phyloP scores from a whole-genome alignment of 2,797 vertebrate genomes.

The Momotus momota region DNA sequence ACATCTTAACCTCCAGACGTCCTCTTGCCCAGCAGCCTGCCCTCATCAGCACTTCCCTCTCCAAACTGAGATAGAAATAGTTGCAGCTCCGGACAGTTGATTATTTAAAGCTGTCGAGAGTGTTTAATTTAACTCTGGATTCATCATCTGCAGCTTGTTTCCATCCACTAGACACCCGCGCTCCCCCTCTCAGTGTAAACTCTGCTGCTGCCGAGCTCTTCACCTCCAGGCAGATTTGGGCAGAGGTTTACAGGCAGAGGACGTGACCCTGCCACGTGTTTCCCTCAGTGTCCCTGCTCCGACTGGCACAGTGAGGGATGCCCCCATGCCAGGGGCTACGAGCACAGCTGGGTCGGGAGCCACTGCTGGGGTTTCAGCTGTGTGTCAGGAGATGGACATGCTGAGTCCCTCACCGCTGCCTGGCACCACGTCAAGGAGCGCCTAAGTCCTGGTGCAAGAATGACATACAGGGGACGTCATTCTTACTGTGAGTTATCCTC shows the following conservation, averaged over 20 bases:
- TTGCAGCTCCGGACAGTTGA: constrained; percentile 24
- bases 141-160: constrained; percentile 60
- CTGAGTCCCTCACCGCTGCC: not conserved
- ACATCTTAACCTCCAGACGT: not conserved
- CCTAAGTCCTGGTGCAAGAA: not conserved
- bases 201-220: not conserved
- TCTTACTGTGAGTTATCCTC: not conserved
- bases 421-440: accelerated
- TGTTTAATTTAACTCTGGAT: constrained; percentile 71
- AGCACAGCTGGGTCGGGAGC: not conserved
- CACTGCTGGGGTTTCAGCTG: not conserved
- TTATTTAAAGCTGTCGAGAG: constrained; percentile 67
- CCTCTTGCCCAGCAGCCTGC: not conserved
- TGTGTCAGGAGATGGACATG: accelerated
- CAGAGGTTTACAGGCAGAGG: not conserved
- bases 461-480: not conserved
- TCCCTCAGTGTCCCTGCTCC: accelerated
- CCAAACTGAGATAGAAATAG: constrained; percentile 16
- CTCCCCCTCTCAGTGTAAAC: constrained; percentile 15
- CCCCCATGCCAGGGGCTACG: not conserved
- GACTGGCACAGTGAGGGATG: not conserved
- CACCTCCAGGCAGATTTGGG: not conserved
- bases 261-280: accelerated
- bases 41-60: constrained; percentile 20
- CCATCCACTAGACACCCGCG: constrained; percentile 13